Percentiles rank a stretch among this genome's conserved stretches.
Evolutionary conservation across 2,888 invertebrate genomes (phyloP).

Genomic region (Nasonia oneida): DNA sequence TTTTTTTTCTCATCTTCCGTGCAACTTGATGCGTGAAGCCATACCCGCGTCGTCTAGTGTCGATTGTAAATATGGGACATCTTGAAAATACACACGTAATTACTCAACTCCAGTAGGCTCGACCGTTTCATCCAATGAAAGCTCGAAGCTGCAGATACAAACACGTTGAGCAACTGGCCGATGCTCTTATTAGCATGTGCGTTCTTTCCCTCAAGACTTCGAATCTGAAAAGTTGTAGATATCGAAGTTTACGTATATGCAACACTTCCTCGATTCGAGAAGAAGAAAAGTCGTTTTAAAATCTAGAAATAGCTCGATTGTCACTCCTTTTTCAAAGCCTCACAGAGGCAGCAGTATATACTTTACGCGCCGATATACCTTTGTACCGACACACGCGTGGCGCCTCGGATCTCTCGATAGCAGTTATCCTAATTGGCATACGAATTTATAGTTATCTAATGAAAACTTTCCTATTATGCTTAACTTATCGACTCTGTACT

Average conservation of each 20-base stretch:
- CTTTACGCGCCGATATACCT: background rate
- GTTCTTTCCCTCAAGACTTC: background rate
- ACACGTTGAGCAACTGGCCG: background rate
- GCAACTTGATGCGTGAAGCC: background rate
- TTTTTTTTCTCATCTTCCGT: background rate
- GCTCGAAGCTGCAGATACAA: slow-evolving; percentile 8
- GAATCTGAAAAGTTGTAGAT: background rate
- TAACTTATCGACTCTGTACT: slow-evolving; percentile 20
- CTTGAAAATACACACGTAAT: background rate
- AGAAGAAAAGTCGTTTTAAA: background rate
- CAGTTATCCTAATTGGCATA: slow-evolving; percentile 55
- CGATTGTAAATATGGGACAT: background rate
- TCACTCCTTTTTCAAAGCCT: background rate
- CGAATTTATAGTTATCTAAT: slow-evolving; percentile 46
- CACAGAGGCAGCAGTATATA: background rate
- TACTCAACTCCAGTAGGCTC: slow-evolving; percentile 3
- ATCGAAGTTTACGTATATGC: background rate
- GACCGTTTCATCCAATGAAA: slow-evolving; percentile 12
- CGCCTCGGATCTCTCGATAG: slow-evolving; percentile 47
- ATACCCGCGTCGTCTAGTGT: background rate
- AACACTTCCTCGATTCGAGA: background rate
- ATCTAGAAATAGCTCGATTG: background rate
- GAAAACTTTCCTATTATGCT: slow-evolving; percentile 60
- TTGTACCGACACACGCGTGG: slow-evolving; percentile 45
- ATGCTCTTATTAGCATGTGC: background rate